Conservation (phyloP, 2,113 vertebrate species). For the Carassius gibelio region DNA sequence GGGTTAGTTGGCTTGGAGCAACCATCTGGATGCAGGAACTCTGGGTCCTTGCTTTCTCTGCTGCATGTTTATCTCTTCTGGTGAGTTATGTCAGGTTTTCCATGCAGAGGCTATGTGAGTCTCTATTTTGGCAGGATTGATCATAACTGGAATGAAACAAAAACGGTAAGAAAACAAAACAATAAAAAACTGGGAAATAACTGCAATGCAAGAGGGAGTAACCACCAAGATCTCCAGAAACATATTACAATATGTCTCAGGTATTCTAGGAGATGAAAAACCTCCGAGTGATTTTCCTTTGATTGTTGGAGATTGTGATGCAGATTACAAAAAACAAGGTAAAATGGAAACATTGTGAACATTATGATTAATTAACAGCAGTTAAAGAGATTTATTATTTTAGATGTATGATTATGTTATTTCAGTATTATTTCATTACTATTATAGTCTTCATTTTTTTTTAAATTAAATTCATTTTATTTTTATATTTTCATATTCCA, state of each 20-base stretch:
- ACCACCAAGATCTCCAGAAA: slow-evolving; percentile 31
- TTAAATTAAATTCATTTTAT: too few species aligned
- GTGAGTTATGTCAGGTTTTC: slow-evolving; percentile 45
- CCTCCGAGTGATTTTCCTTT: slow-evolving; percentile 10
- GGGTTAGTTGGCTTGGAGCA: not conserved
- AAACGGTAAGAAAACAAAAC: not conserved
- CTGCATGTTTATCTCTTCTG: slow-evolving; percentile 31
- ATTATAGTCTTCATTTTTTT: too few species aligned
- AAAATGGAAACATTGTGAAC: not conserved
- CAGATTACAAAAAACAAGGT: not conserved
- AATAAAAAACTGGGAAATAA: slow-evolving; percentile 22
- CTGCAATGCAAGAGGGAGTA: slow-evolving; percentile 28
- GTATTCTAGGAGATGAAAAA: slow-evolving; percentile 12
- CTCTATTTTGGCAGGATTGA: slow-evolving; percentile 27
- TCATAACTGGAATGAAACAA: slow-evolving; percentile 27
- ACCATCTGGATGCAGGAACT: not conserved
- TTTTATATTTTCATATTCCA: too few species aligned
- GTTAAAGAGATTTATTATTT: too few species aligned
- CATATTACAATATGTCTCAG: slow-evolving; percentile 36
- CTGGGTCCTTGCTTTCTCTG: not conserved
- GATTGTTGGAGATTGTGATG: slow-evolving; percentile 5
- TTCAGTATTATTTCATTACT: too few species aligned
- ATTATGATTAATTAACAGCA: too few species aligned
- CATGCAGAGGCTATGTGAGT: slow-evolving; percentile 4
- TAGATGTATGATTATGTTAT: too few species aligned